A percentile compares a stretch with the other conserved stretches of the same genome.
Evolutionary conservation across 2,888 invertebrate species (phyloP).

Genomic region (Cheilosia urbana): DNA sequence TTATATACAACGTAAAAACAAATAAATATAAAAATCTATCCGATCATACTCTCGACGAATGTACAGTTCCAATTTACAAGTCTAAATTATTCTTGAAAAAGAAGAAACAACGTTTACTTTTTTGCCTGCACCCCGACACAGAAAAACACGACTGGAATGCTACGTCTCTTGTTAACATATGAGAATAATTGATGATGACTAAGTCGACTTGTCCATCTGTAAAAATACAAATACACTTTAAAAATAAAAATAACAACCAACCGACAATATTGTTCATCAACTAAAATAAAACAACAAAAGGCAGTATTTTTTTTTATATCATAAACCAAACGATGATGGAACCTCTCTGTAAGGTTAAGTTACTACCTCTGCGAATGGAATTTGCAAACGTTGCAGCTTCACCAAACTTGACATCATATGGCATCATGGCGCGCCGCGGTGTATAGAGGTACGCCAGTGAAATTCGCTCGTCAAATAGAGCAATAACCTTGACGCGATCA

Average conservation of each 20-base stretch:
- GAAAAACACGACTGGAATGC: neutral
- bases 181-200: constrained; percentile 36
- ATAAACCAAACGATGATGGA: constrained; percentile 13
- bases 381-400: constrained; percentile 9
- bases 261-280: too few relatives aligned
- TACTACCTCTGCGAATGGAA: constrained; percentile 4
- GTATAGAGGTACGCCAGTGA: constrained; percentile 24
- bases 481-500: constrained; percentile 65
- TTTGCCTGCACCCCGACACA: neutral
- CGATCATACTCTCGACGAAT: neutral
- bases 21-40: neutral
- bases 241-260: neutral
- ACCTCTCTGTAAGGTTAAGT: neutral
- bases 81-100: neutral
- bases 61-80: neutral
- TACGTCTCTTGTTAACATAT: neutral
- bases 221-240: constrained; percentile 2
- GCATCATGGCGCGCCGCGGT: neutral
- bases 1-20: neutral
- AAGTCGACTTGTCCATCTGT: constrained; percentile 23
- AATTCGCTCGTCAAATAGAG: constrained; percentile 49
- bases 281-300: constrained; percentile 31
- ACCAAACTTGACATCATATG: neutral
- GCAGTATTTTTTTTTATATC: constrained; percentile 29
- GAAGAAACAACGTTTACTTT: neutral